These are phyloP conservation scores for Enteromius anoplus DNA, from an alignment of 2,797 vertebrate species.

Conservation along the genomic window DNA sequence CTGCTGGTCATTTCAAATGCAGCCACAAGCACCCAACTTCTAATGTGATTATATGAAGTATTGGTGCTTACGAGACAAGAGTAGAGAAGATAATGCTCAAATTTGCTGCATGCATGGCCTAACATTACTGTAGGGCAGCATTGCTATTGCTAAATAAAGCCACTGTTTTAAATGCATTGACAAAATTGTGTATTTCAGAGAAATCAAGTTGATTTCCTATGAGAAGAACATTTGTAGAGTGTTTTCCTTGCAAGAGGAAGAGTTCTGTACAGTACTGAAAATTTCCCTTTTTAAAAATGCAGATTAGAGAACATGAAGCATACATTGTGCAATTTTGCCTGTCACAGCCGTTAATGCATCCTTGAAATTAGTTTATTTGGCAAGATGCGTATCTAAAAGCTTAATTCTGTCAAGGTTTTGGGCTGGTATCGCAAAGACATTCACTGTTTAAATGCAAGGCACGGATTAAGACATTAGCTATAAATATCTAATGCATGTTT, in stretches of 20 bases:
- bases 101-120: neutral
- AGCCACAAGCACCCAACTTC: neutral
- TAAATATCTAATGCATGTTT: slow-evolving; percentile 20
- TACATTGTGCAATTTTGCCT: slow-evolving; percentile 16
- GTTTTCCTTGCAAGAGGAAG: neutral
- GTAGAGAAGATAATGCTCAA: slow-evolving; percentile 9
- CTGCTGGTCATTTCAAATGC: neutral
- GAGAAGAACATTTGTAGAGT: neutral
- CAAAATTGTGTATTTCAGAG: slow-evolving; percentile 1
- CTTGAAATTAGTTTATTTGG: neutral
- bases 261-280: slow-evolving; percentile 29
- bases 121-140: neutral
- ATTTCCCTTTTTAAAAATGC: slow-evolving; percentile 25
- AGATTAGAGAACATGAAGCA: slow-evolving; percentile 6
- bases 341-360: neutral
- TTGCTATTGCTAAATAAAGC: neutral
- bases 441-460: slow-evolving; percentile 48
- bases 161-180: neutral
- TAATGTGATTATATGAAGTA: slow-evolving; percentile 2
- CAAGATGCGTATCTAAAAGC: neutral
- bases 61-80: neutral
- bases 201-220: slow-evolving; percentile 2
- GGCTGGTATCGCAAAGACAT: slow-evolving; percentile 17
- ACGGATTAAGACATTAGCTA: slow-evolving; percentile 37
- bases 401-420: slow-evolving; percentile 3